Evolutionary conservation across 2,113 vertebrate genomes (phyloP), one percentile per base, ranked within the genome.

Genomic region (pig (Sus scrofa)): DNA sequence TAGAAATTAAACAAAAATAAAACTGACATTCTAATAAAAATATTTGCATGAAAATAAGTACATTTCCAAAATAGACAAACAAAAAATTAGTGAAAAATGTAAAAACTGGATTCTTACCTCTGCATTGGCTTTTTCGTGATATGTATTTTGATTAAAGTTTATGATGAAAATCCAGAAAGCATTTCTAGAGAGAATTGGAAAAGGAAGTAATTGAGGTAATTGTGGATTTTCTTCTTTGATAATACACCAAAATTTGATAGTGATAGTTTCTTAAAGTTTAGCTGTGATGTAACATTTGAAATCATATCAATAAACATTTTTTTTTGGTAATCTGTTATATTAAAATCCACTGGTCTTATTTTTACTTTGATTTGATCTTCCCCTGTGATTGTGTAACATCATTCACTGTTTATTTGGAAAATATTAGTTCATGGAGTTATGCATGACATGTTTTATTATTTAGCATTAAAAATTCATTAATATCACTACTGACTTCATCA

Each of bases 111-210:
- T 68, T 96, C 30, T 81, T n/a, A 63, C 20, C 73, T 82, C 68
- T 68, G 7, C 1, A 73, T 82, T 87, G 50, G 63, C 26, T 71
- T 81, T 91, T 44, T 92, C 83, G 30, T 22, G 7, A 32, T 56
- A 37, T 2, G 7, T 32, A 16, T 75, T 97, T 94, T 81, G 65
- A 90, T 54, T 85, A 44, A 91, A 58, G 50, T 86, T 93, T 70
- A 54, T 24, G 56, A 78, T 75, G 70, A 52, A 84, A 94, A 86
- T 60, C 6, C 11, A 79, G 75, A 95, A 71, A 54, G 20, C 27
- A 63, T 95, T 79, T 91, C 22, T 2, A n/a, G n/a, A 54, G 79
- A 37, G 13, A 32, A 24, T 86, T 58, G 18, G 65, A 60, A 87
- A 71, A 73, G 4, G 16, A 71, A 91, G 58, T 34, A 18, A 50